Evolutionary conservation across 2,113 vertebrate species (phyloP), one percentile per base, ranked within the genome.

Genomic region (Larimichthys polyactis): DNA sequence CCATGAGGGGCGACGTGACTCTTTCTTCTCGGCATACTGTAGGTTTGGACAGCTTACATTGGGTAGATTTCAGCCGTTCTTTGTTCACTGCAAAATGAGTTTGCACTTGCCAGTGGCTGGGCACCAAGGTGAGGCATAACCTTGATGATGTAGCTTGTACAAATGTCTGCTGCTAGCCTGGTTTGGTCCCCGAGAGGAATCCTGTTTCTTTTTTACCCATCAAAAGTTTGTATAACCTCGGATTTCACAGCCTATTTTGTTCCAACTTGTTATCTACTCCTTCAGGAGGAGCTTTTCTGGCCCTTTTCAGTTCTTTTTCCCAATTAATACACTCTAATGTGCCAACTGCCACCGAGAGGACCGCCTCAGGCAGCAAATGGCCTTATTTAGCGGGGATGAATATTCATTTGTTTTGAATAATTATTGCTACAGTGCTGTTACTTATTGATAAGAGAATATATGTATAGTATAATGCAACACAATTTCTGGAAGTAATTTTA

Each of bases 361-460:
- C 65, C 20, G 89, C 93, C 79, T 75, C 52, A 69, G 90, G 92
- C 91, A 75, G 82, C 62, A 81, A 90, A 85, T 84, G 86, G 86
- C 92, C 90, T 90, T 89, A 86, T 94, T 94, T 86, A 92, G 83
- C 49, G 74, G 48, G 73, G 46, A 91, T 89, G 87, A 91, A 93
- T 93, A 91, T 90, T 91, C 83, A 93, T 90, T 85, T 91, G 76
- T 89, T 87, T 87, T 83, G 64, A 90, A 70, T 83, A 85, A 90
- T 87, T 78, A 79, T 88, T 87, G 65, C 8, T 29, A 76, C 85
- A 80, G 78, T 54, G 78, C 80, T 93, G 90, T 81, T 86, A 75
- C 63, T 85, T 80, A 89, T 90, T 94, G 90, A 93, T 93, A 91
- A 89, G 82, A n/a, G 57, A 75, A 79, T 83, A 63, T 58, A 76